Base-by-base conservation (phyloP, 2,113 vertebrate genomes). In the Calidris pygmaea region DNA sequence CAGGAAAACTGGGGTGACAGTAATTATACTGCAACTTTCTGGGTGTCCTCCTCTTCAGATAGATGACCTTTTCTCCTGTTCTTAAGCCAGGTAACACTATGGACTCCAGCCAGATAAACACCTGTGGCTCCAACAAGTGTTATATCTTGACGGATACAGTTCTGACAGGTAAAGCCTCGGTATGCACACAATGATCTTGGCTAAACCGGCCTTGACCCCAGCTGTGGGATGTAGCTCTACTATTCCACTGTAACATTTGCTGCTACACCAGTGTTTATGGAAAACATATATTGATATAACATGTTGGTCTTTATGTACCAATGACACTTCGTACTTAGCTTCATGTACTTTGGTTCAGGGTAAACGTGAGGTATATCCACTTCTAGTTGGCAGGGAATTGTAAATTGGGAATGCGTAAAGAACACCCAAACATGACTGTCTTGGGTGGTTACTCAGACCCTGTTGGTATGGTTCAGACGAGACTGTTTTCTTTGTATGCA, bases 161-260 rank as follows among this genome's bases (percentile, higher is more conserved):
- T 81, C 32, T 56, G 24, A 14, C 29, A 74, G 65, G 13, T 63
- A 68, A 89, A 75, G 18, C 21, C 32, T 24, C 2, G 2, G 15
- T 18, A 6, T 26, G 14, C 0, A 0, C 20, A 9, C 39, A 6
- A 1, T 9, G 8, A 32, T 50, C 20, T 73, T 66, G 23, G 35
- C 23, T 55, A 47, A 66, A n/a, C 47, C 43, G 43, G 29, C 60
- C 59, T 72, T 74, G 72, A 43, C 30, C 34, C 23, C 58, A 47
- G 52, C 55, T 78, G 13, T 0, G 9, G 59, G 50, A 7, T 16
- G 47, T 26, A 73, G 50, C 39, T 60, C 23, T 71, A 15, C 14
- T 47, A 7, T 65, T 78, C 35, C 30, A 32, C 52, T 78, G 8
- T 10, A 35, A 72, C 9, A 29, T 32, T 77, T 89, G 39, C 72